Evolutionary conservation across 2,797 vertebrate species (phyloP), one percentile per base, ranked within the genome.

Genomic region (Galaxias olidus): DNA sequence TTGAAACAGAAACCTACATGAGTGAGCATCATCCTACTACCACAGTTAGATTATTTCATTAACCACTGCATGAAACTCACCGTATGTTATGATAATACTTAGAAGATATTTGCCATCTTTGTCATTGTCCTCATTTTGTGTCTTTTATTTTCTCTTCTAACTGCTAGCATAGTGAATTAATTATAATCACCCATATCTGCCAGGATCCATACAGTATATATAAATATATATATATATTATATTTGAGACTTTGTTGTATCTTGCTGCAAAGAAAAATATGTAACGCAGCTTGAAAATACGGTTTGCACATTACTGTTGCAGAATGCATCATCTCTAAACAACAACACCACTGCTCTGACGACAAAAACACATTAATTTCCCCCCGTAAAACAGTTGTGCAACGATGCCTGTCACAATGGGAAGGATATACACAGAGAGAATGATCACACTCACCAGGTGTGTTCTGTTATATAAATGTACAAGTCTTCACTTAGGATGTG

Each of bases 401-500:
- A 72, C 58, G 47, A 65, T 61, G 65, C 63, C 74, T 68, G n/a
- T n/a, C n/a, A 79, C 78, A 83, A 76, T 66, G 71, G 46, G 56
- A 66, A 48, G 63, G 44, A 55, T 57, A 19, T 62, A 73, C 56
- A 76, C 66, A 76, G 68, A 65, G 73, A 79, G 63, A 78, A 68
- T 71, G 72, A 78, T 81, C 72, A 59, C 55, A 58, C 59, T 63
- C 62, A 59, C 67, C 61, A 71, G 74, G 62, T 76, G 64, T 66
- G 61, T 68, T 76, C 65, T 61, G 68, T 70, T 84, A 84, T 83
- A 69, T 68, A 74, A 74, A 66, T 61, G 54, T 60, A 64, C 69
- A 75, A 30, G 69, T 73, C 67, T 79, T 84, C 74, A 74, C 83
- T 82, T 80, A 69, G 58, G 58, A 70, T 50, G 64, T 57, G 70